Evolutionary conservation across 2,113 vertebrate species (phyloP).

Genomic region (rat (Rattus norvegicus)): GRCr8 NC_086026.1:81430501-81431000

Average conservation of each 20-base stretch:
- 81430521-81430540: not conserved
- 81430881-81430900: not conserved
- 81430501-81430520: not conserved
- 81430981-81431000: conserved; percentile 47
- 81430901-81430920: no score
- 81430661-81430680: conserved; percentile 89
- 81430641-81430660: conserved; percentile 65
- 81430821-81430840: conserved; percentile 68
- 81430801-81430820: conserved; percentile 47
- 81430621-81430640: conserved; percentile 50
- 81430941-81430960: not conserved
- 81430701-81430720: not conserved
- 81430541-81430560: conserved; percentile 53
- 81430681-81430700: conserved; percentile 78
- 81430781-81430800: not conserved
- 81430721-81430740: not conserved
- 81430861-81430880: conserved; percentile 85
- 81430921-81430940: not conserved
- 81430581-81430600: conserved; percentile 57
- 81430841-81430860: conserved; percentile 78
- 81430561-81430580: conserved; percentile 45
- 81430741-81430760: conserved; percentile 10
- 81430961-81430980: not conserved
- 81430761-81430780: conserved; percentile 2
- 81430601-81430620: conserved; percentile 68